Evolutionary conservation across 1,140 invertebrate species (phyloP).

Genomic region (Eupristina koningsbergeri): DNA sequence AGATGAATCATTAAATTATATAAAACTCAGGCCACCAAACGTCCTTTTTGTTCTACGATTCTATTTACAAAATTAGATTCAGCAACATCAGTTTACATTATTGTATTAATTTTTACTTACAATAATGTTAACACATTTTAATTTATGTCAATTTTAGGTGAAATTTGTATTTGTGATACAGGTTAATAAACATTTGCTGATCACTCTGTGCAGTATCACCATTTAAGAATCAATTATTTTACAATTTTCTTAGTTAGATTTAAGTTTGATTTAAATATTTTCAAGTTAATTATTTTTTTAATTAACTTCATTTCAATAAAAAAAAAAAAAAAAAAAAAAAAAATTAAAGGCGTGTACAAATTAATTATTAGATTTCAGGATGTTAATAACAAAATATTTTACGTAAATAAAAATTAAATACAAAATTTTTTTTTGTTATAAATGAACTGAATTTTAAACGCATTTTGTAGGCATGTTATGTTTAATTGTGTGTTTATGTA

Average conservation of each 20-base stretch:
- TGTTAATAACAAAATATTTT: background rate
- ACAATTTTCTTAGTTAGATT: slow-evolving; percentile 20
- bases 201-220: slow-evolving; percentile 20
- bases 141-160: background rate
- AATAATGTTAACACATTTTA: slow-evolving; percentile 20
- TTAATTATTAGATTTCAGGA: background rate
- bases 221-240: slow-evolving; percentile 39
- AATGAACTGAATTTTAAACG: slow-evolving; percentile 23
- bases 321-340: slow-evolving; percentile 7
- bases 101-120: slow-evolving; percentile 16
- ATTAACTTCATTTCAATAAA: background rate
- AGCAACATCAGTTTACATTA: slow-evolving; percentile 22
- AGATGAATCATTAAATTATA: slow-evolving; percentile 36
- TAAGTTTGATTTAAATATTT: slow-evolving; percentile 12
- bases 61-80: slow-evolving; percentile 49
- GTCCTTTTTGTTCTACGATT: slow-evolving; percentile 28
- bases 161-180: slow-evolving; percentile 15
- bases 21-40: slow-evolving; percentile 17
- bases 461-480: background rate
- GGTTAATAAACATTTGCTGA: slow-evolving; percentile 23
- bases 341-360: background rate
- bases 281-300: background rate
- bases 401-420: slow-evolving; percentile 28
- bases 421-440: slow-evolving; percentile 39
- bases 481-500: background rate